These are phyloP conservation scores for Otus scops DNA, from an alignment of 2,797 vertebrate genomes.

Conservation along the genomic window DNA sequence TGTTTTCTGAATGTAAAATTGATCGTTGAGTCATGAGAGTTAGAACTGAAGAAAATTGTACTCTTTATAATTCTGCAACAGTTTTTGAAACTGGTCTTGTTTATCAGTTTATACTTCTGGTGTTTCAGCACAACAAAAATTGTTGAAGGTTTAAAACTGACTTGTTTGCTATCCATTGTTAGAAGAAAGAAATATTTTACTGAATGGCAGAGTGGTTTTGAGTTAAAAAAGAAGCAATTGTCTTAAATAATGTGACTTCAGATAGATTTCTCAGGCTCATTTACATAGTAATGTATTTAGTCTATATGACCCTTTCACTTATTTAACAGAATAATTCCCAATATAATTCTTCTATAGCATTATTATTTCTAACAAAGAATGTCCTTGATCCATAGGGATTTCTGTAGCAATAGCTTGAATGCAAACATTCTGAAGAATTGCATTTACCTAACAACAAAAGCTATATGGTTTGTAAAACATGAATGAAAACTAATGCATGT, in stretches of 20 bases:
- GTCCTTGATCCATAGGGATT: conserved; percentile 56
- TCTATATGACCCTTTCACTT: neutral
- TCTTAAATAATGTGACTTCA: neutral
- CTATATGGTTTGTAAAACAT: conserved; percentile 31
- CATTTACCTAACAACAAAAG: conserved; percentile 25
- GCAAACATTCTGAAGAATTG: conserved; percentile 50
- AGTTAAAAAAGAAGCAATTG: neutral
- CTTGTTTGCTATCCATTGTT: neutral
- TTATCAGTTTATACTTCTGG: neutral
- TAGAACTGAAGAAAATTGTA: neutral
- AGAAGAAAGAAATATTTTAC: neutral
- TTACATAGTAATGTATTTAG: neutral
- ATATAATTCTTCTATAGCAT: neutral
- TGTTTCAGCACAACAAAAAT: neutral
- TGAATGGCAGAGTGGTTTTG: neutral
- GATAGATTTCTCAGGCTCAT: neutral
- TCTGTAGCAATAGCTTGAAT: conserved; percentile 13
- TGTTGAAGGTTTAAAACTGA: neutral
- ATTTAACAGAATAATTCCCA: neutral
- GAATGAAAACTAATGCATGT: conserved; percentile 22
- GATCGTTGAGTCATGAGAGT: neutral
- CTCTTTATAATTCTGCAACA: neutral
- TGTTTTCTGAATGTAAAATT: neutral
- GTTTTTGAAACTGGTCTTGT: neutral
- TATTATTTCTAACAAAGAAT: neutral